Evolutionary conservation across 1,140 invertebrate genomes (phyloP).

Genomic region (Tribolium madens): DNA sequence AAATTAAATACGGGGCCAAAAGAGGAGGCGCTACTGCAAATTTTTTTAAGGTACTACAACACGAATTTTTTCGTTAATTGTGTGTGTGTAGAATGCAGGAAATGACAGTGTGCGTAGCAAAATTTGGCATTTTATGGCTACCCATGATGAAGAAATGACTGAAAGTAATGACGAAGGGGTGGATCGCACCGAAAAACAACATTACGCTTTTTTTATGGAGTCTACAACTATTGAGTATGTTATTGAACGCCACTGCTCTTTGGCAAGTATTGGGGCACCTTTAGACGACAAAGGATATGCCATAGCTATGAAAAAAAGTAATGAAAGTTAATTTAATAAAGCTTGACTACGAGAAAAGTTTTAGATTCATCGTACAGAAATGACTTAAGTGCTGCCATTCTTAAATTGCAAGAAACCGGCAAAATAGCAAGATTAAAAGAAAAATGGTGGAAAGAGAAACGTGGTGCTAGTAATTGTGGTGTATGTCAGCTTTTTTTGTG

Average conservation of each 20-base stretch:
- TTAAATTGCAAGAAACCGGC: conserved; percentile 86
- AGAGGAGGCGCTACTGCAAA: conserved; percentile 82
- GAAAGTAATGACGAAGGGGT: conserved; percentile 77
- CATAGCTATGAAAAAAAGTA: conserved; percentile 84
- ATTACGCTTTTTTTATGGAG: conserved; percentile 85
- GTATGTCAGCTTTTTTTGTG: conserved; percentile 66
- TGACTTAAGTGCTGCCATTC: conserved; percentile 79
- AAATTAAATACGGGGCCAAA: conserved; percentile 90
- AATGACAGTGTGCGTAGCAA: conserved; percentile 64
- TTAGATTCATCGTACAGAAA: conserved; percentile 82
- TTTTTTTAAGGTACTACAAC: conserved; percentile 82
- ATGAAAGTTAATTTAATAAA: conserved; percentile 29
- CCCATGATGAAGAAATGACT: conserved; percentile 74
- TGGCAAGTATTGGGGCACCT: conserved; percentile 75
- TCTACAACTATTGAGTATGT: conserved; percentile 79
- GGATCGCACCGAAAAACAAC: conserved; percentile 73
- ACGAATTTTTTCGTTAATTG: neutral
- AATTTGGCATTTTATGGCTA: conserved; percentile 81
- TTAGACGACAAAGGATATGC: conserved; percentile 88
- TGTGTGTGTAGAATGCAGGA: conserved; percentile 7
- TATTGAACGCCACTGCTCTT: conserved; percentile 76
- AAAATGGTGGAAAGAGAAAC: conserved; percentile 89
- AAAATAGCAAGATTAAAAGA: conserved; percentile 80
- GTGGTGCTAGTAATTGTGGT: conserved; percentile 79
- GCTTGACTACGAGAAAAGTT: conserved; percentile 13